These are phyloP conservation scores for Argyrosomus japonicus DNA, from an alignment of 2,113 vertebrate species.

Conservation along the genomic window DNA sequence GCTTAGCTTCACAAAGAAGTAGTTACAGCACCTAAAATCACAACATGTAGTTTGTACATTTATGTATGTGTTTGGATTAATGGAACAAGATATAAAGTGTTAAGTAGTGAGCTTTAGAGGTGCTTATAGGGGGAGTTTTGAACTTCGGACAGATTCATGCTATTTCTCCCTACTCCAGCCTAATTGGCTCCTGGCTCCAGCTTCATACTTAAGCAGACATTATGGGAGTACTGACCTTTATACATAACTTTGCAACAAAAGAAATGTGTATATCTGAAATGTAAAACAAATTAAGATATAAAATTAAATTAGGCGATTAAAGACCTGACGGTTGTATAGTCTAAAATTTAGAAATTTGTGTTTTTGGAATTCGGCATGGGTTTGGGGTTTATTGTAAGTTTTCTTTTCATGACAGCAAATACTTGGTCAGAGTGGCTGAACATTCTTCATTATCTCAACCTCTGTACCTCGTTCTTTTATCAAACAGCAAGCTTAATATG, in stretches of 20 bases:
- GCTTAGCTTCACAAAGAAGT: not conserved
- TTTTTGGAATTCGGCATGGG: not conserved
- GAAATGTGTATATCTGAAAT: not conserved
- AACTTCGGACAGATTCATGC: not conserved
- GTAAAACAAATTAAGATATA: not conserved
- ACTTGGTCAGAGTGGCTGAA: not conserved
- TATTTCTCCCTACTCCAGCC: not conserved
- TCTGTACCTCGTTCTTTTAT: not conserved
- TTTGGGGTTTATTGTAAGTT: not conserved
- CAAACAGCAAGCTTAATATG: slow-evolving; percentile 1
- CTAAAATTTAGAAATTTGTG: no score
- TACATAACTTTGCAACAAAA: not conserved
- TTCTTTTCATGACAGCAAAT: not conserved
- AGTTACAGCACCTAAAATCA: not conserved
- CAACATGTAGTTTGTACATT: not conserved
- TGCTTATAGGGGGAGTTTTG: not conserved
- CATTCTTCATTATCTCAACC: not conserved
- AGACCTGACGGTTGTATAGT: not conserved
- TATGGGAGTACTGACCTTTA: not conserved
- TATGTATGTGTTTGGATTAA: not conserved
- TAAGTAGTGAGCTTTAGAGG: not conserved
- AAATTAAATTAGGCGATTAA: not conserved
- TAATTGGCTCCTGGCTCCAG: not conserved
- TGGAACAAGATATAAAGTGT: not conserved
- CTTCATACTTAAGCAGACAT: not conserved